These are phyloP conservation scores for Gorsachius magnificus DNA, from an alignment of 2,797 vertebrate species.

Conservation along the genomic window DNA sequence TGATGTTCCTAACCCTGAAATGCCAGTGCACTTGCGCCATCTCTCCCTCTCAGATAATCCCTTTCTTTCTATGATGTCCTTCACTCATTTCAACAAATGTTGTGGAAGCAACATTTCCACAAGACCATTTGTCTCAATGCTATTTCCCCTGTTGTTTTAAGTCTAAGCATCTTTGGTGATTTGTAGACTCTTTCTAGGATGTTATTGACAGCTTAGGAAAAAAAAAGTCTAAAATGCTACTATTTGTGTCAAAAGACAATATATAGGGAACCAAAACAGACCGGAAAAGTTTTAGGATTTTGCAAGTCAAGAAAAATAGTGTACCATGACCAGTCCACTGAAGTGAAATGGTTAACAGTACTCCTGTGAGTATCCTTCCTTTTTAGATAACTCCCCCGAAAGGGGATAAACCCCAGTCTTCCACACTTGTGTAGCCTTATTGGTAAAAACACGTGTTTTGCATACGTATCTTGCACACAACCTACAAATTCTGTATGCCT, in stretches of 20 bases:
- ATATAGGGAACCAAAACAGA: not conserved
- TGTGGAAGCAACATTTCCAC: not conserved
- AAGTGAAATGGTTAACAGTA: not conserved
- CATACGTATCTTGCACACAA: not conserved
- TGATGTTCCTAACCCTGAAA: not conserved
- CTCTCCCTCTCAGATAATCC: not conserved
- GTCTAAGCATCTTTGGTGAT: not conserved
- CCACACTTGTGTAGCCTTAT: not conserved
- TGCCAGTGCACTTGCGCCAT: not conserved
- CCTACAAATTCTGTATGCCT: accelerated
- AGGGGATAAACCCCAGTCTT: not conserved
- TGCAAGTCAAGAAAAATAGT: not conserved
- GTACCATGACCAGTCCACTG: not conserved
- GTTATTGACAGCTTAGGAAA: not conserved
- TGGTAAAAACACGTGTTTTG: not conserved
- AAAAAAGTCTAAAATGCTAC: too few species aligned
- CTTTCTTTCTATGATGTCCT: not conserved
- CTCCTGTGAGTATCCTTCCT: not conserved
- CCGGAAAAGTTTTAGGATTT: not conserved
- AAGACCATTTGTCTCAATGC: not conserved
- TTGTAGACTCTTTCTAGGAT: not conserved
- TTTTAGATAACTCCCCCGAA: not conserved
- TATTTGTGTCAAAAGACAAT: not conserved
- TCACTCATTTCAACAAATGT: not conserved
- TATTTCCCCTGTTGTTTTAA: not conserved